Conservation (phyloP, 2,113 vertebrate species). For the Notothenia rossii region DNA sequence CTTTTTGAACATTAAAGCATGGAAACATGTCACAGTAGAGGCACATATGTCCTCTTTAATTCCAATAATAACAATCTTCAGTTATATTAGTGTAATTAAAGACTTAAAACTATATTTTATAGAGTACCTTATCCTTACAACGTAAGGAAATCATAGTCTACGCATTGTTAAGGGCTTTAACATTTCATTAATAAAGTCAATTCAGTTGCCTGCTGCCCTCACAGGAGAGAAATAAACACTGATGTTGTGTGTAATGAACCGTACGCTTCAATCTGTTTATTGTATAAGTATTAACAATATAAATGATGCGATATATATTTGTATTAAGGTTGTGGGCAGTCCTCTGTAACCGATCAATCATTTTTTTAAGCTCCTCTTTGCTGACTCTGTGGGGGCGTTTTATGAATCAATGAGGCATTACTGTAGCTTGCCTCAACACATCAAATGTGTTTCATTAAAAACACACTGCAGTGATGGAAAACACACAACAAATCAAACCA, state of each 20-base stretch:
- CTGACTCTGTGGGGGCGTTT: conserved; percentile 24
- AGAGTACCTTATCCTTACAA: too few species aligned
- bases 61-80: too few species aligned
- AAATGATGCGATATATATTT: conserved; percentile 28
- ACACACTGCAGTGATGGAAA: conserved; percentile 2
- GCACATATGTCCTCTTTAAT: too few species aligned
- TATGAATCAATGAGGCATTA: conserved; percentile 44
- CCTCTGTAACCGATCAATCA: conserved; percentile 39
- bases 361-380: conserved; percentile 42
- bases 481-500: conserved; percentile 11
- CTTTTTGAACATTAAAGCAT: too few species aligned
- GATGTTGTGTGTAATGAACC: conserved; percentile 1
- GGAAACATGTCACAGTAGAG: too few species aligned
- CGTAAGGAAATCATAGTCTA: too few species aligned
- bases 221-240: conserved; percentile 3
- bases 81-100: too few species aligned
- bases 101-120: too few species aligned
- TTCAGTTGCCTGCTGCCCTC: background rate
- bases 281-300: conserved; percentile 11
- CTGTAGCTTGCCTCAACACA: conserved; percentile 26
- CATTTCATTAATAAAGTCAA: background rate
- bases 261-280: conserved; percentile 17
- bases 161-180: too few species aligned
- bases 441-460: conserved; percentile 25
- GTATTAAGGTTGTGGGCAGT: conserved; percentile 16